Base-by-base conservation (phyloP, 2,888 invertebrate species). In the Aphrophora alni region DNA sequence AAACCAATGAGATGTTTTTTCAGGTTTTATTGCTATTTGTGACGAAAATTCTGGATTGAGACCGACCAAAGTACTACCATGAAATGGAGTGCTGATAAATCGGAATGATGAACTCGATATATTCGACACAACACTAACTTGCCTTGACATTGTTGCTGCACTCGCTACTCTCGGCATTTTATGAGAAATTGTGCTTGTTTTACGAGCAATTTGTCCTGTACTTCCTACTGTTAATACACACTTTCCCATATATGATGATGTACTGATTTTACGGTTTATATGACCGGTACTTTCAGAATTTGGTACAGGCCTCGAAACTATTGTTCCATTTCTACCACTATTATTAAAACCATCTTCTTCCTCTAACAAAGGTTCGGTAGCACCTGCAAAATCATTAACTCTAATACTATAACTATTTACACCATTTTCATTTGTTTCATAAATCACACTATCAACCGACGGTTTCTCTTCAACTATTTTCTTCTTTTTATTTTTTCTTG, bases 81-180 rank as follows among this genome's bases (percentile, higher is more conserved):
- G 96, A 86, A 95, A 96, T 0, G 95, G 95, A 0, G 96, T 96
- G 73, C 94, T 94, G 87, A 96, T 92, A 86, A 96, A 96, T 83
- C 95, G 93, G 84, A 96, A 95, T 74, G 95, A 95, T 51, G 95
- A 95, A 0, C 93, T 93, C 0, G 95, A 95, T 0, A 95, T 83
- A 93, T 95, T 0, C 92, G 91, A 86, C 91, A 92, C 0, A 93
- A 93, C 77, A 84, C 87, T 84, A 83, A 86, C 78, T 85, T 86
- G 83, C 84, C 86, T 25, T 84, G 84, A 10, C 87, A 85, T 83
- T 82, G 85, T 82, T 14, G 82, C 78, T 38, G 83, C 82, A 51
- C 83, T 83, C 28, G 27, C 85, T 80, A 79, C 85, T 82, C 72
- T 71, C 0, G 80, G 80, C 51, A 80, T 24, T 38, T 75, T 76